phyloP scores from a whole-genome alignment of 2,113 vertebrate genomes.

The Ceyx cyanopectus region DNA sequence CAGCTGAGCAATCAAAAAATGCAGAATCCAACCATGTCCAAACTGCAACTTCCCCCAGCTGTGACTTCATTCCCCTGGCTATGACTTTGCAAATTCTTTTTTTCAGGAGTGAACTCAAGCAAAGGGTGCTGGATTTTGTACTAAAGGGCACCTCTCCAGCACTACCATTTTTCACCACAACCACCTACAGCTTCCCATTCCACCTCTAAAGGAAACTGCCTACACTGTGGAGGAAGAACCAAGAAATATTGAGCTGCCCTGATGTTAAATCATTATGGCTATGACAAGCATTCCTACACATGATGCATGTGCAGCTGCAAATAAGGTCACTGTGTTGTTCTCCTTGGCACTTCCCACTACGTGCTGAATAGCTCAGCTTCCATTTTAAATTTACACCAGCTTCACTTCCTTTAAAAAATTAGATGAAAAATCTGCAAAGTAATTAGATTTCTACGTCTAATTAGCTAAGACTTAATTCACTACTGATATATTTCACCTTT shows the following conservation, averaged over 20 bases:
- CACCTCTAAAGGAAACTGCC: constrained; percentile 72
- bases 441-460: constrained; percentile 63
- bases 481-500: constrained; percentile 33
- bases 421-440: constrained; percentile 25
- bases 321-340: constrained; percentile 64
- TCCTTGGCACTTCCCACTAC: constrained; percentile 57
- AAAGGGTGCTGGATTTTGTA: constrained; percentile 27
- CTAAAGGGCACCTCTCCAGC: constrained; percentile 60
- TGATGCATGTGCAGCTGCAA: constrained; percentile 73
- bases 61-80: not conserved
- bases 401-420: constrained; percentile 35
- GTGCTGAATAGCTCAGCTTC: constrained; percentile 12
- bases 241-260: constrained; percentile 72
- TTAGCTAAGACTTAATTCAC: constrained; percentile 37
- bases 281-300: constrained; percentile 74
- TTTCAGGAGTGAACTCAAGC: not conserved
- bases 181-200: constrained; percentile 63
- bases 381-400: constrained; percentile 35
- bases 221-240: constrained; percentile 65
- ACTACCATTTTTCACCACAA: constrained; percentile 73
- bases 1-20: not conserved
- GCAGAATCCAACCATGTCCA: not conserved
- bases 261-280: constrained; percentile 72
- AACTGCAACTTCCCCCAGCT: not conserved
- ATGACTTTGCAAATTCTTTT: constrained; percentile 39